Evolutionary conservation across 2,888 invertebrate species (phyloP), one percentile per base, ranked within the genome.

Genomic region (Luperina nickerlii): DNA sequence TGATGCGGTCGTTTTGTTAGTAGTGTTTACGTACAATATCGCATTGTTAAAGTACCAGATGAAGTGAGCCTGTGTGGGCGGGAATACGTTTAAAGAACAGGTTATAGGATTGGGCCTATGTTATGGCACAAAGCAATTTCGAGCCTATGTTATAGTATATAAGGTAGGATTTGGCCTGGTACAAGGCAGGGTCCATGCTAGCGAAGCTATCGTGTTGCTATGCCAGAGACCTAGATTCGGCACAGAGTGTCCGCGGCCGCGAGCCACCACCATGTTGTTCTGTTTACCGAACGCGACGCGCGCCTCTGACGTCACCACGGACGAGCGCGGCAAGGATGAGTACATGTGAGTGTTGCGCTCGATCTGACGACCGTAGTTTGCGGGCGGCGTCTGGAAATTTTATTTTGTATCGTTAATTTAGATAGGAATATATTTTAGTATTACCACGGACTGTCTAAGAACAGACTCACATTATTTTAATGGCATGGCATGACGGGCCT

Each of bases 201-300:
- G 87, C 32, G 32, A 84, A 83, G 84, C 84, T 90, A 69, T 62
- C 86, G 88, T 87, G 84, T 89, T 83, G 89, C 85, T 89, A 86
- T 88, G 90, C 90, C 88, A 94, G 92, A 95, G 95, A 99, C 99
- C 99, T 99, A 99, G 97, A 97, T 99, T 98, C 92, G 99, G 99
- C 94, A 99, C 99, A 92, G 99, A 99, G 93, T 98, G 98, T 96
- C 98, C 98, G 97, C 98, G 97, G 86, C 96, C 96, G 92, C 96
- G 94, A 83, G 90, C 89, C 89, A 88, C 89, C 90, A 88, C 89
- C 90, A 87, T 83, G 80, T 77, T 95, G 92, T 92, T 89, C 90
- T 92, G 94, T 97, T 97, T 98, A 98, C 98, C 98, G 97, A 98
- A 98, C 93, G 97, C 98, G 89, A 98, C 98, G 97, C 97, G 97